Evolutionary conservation across 2,113 vertebrate genomes (phyloP), one percentile per base, ranked within the genome.

Genomic region (Steatornis caripensis): DNA sequence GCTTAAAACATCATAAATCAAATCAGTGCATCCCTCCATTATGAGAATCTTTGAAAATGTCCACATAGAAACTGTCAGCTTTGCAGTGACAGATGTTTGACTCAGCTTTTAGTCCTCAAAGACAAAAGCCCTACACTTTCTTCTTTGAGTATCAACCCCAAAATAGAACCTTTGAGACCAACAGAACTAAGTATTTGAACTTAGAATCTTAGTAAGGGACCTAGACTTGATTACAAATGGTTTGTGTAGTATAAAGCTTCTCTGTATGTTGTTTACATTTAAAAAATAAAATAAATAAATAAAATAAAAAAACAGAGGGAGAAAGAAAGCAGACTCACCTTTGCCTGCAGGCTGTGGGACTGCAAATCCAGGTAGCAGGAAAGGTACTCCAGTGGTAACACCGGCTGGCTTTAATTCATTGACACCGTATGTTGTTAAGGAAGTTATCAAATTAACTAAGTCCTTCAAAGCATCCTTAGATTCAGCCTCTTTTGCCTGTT

Each of bases 391-490:
- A 2, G 99, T 99, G 29, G 99, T 99, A 96, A 99, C 97, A 29
- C 99, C 99, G 41, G 99, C 99, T 10, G 99, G 99, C 93, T 99
- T 99, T 91, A 99, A 97, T 94, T 99, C 99, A 46, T 90, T 99
- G 95, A 99, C 99, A 30, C 99, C 99, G 0, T 99, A 99, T 0
- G 99, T 99, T 96, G 98, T 99, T 89, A 99, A 97, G 84, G 99
- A 99, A 64, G 99, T 99, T 96, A 99, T 99, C 98, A 99, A 98
- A 98, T 99, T 99, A 55, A 99, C 99, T 66, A 99, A 98, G 81
- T 99, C 99, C 98, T 99, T 99, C 97, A 99, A 97, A 36, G 99
- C 99, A 70, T 99, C 99, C 97, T 99, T 99, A 21, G 99, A 99
- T 95, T 99, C 99, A 20, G 99, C 98, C 94, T 99, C 99, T 97